phyloP scores from a whole-genome alignment of 2,888 invertebrate species.

The Phaedon cochleariae region DNA sequence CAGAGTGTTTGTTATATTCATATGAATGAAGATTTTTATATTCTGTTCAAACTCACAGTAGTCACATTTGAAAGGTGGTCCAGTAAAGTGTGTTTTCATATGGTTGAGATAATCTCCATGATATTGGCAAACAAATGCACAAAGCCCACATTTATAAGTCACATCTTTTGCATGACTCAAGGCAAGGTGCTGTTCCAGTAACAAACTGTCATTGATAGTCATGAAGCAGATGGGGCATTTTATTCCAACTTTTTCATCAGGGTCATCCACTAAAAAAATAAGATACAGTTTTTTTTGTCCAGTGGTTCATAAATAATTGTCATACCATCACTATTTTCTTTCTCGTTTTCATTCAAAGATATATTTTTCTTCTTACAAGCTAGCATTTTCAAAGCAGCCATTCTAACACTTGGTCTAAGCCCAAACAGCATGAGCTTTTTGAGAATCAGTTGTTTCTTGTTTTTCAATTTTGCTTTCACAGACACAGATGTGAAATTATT shows the following conservation, averaged over 20 bases:
- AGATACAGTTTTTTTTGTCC: background rate
- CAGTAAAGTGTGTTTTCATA: conserved; percentile 68
- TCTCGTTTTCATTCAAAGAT: conserved; percentile 50
- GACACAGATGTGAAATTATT: conserved; percentile 53
- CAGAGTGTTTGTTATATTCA: no score
- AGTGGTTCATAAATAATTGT: background rate
- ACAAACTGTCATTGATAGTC: conserved; percentile 63
- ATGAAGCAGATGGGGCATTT: conserved; percentile 67
- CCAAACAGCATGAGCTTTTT: conserved; percentile 59
- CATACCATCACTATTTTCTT: conserved; percentile 51
- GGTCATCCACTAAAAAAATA: conserved; percentile 42
- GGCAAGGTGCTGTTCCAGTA: conserved; percentile 67
- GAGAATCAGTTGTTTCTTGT: conserved; percentile 58
- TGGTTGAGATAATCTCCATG: conserved; percentile 70
- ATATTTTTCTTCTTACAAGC: conserved; percentile 59
- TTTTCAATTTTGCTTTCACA: conserved; percentile 57
- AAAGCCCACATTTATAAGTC: conserved; percentile 69
- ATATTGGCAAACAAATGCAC: conserved; percentile 71
- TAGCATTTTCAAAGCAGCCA: conserved; percentile 60
- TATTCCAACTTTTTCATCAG: conserved; percentile 57
- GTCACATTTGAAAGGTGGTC: conserved; percentile 73
- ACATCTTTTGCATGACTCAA: conserved; percentile 67
- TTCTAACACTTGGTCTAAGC: conserved; percentile 59
- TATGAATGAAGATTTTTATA: no score
- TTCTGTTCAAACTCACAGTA: conserved; percentile 61